Evolutionary conservation across 2,888 invertebrate species (phyloP).

Genomic region (Ceratothoa steindachneri): DNA sequence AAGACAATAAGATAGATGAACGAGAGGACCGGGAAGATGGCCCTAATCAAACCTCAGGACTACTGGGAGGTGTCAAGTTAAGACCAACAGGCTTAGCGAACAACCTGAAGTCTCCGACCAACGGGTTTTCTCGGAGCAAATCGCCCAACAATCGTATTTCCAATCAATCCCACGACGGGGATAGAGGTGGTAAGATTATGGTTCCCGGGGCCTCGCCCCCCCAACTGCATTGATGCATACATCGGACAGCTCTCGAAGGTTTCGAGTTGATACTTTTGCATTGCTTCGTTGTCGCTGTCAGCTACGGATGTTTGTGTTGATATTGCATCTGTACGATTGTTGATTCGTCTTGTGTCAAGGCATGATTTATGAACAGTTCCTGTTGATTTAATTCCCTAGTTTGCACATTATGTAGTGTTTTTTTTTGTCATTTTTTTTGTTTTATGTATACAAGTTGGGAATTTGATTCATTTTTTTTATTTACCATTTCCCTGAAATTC

Average conservation of each 20-base stretch:
- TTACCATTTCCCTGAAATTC: not conserved
- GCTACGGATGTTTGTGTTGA: too few species aligned
- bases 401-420: too few species aligned
- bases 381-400: too few species aligned
- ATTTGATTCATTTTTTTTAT: not conserved
- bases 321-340: too few species aligned
- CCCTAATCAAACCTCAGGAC: slow-evolving; percentile 21
- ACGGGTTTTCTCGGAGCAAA: slow-evolving; percentile 53
- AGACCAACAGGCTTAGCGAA: slow-evolving; percentile 54
- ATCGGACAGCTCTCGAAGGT: too few species aligned
- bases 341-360: too few species aligned
- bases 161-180: not conserved
- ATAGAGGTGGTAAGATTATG: not conserved
- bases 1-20: slow-evolving; percentile 16
- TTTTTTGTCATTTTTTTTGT: too few species aligned
- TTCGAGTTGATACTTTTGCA: too few species aligned
- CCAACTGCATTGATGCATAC: too few species aligned
- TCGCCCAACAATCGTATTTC: not conserved
- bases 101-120: slow-evolving; percentile 55
- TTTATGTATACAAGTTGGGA: too few species aligned
- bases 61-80: slow-evolving; percentile 51
- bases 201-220: not conserved
- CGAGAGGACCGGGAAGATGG: slow-evolving; percentile 31
- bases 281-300: too few species aligned
- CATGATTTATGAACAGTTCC: too few species aligned